Base-by-base conservation (phyloP, 2,113 vertebrate genomes). In the Coregonus clupeaformis region DNA sequence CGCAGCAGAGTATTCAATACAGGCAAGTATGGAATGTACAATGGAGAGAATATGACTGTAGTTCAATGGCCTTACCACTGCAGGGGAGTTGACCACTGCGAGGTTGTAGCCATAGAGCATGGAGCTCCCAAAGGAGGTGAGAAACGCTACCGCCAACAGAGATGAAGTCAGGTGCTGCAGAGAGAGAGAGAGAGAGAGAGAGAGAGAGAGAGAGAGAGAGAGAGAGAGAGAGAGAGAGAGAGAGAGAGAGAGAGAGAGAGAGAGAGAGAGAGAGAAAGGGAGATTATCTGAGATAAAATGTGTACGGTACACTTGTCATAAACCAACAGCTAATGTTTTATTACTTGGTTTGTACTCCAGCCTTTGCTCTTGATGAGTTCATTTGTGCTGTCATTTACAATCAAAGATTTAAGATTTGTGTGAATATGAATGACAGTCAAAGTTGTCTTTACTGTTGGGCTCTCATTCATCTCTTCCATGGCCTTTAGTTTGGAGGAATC, bases 101-200 rank as follows among this genome's bases (percentile, higher is more conserved):
- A 96, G 85, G 75, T 96, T 97, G 89, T 96, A 97, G 70, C 96
- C 96, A 79, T 96, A 97, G n/a, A 96, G 93, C 95, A 95, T 96
- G 24, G 96, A 97, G 76, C 96, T 97, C 77, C 96, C 95, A 2
- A 96, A 96, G 68, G 96, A 97, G 27, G 95, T 91, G n/a, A 97
- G 91, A 64, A 96, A 85, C 0, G 96, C 92, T 65, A 95, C 94
- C 0, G 93, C 92, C 84, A 97, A 71, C 80, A 96, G 80, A 18
- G 95, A 89, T 68, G 91, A 87, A 1, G 95, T 96, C 74, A 97
- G 92, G 67, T 85, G 92, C 96, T 97, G 85, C 22, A 69, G 36
- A 62, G 24, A 52, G 27, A 25, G 52, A 73, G 24, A 29, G 20
- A 55, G 18, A 36, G 22, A 55, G 63, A 3, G 60, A 25, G 5